These are phyloP conservation scores for Columba guinea DNA, from an alignment of 2,797 vertebrate species.

Conservation along the genomic window DNA sequence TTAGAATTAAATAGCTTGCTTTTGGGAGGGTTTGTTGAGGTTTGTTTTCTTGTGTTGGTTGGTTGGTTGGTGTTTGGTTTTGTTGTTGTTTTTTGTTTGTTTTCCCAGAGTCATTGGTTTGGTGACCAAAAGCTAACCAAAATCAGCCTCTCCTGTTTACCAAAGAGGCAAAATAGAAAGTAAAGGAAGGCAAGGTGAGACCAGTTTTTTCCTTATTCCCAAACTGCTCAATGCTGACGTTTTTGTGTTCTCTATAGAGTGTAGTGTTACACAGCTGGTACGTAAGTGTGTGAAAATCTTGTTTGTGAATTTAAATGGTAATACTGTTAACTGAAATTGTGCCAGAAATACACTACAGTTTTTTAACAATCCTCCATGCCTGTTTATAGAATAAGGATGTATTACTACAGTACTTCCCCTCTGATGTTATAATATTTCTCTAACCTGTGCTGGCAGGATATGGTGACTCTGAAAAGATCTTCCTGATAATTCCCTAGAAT, in stretches of 20 bases:
- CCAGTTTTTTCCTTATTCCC: background rate
- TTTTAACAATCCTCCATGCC: background rate
- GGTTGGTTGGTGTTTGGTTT: too few relatives aligned
- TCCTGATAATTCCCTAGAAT: background rate
- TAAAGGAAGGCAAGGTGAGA: background rate
- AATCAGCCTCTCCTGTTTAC: background rate
- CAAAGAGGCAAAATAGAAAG: background rate
- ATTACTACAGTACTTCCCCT: background rate
- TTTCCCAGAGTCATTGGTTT: rapidly evolving
- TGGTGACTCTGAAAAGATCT: background rate
- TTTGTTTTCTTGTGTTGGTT: too few relatives aligned
- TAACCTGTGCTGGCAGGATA: background rate
- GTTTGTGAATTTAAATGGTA: background rate
- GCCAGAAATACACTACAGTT: background rate
- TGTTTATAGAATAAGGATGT: background rate
- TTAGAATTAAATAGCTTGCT: background rate
- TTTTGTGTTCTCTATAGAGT: background rate
- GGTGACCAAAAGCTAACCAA: background rate
- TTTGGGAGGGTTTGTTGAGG: too few relatives aligned
- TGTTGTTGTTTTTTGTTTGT: too few relatives aligned
- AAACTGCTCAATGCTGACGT: rapidly evolving
- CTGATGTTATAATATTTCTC: background rate
- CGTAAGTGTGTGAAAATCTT: rapidly evolving
- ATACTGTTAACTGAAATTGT: background rate
- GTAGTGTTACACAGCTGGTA: background rate